Conservation (phyloP, 2,888 invertebrate species). For the Drosophila atripex region DNA sequence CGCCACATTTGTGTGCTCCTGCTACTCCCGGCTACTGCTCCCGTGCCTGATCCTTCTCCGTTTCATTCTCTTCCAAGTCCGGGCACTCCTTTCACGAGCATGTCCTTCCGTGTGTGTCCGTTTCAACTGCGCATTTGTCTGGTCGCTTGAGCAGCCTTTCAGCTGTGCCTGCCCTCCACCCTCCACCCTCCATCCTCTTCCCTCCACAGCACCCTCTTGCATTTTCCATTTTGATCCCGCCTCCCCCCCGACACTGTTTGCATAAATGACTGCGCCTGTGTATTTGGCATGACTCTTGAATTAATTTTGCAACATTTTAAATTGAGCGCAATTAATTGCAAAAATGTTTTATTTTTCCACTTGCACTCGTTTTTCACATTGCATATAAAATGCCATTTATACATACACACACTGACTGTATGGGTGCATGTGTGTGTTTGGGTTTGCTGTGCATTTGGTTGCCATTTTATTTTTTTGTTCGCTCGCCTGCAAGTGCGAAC, state of each 20-base stretch:
- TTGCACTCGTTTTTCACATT: conserved; percentile 70
- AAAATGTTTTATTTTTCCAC: conserved; percentile 80
- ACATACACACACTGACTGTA: conserved; percentile 10
- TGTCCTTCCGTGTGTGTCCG: conserved; percentile 44
- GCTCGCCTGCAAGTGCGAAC: conserved; percentile 72
- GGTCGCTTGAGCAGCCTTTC: conserved; percentile 57
- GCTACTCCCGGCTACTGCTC: conserved; percentile 13
- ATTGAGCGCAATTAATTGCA: conserved; percentile 83
- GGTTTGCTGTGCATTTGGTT: conserved; percentile 72
- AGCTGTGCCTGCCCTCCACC: conserved; percentile 66
- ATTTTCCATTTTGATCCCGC: background rate
- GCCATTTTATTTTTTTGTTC: conserved; percentile 56
- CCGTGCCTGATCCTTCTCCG: conserved; percentile 1
- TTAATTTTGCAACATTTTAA: conserved; percentile 83
- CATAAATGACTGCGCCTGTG: conserved; percentile 78
- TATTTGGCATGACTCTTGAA: conserved; percentile 81
- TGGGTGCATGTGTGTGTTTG: conserved; percentile 54
- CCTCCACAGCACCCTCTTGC: conserved; percentile 35
- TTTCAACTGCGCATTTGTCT: conserved; percentile 52
- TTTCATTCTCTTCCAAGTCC: conserved; percentile 8
- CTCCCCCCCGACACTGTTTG: conserved; percentile 51
- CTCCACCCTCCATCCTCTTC: conserved; percentile 54
- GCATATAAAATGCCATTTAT: conserved; percentile 16
- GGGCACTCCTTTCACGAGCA: conserved; percentile 17
- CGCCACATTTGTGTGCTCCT: conserved; percentile 68